Evolutionary conservation across 2,113 vertebrate genomes (phyloP).

Genomic region (Thamnaconus septentrionalis): DNA sequence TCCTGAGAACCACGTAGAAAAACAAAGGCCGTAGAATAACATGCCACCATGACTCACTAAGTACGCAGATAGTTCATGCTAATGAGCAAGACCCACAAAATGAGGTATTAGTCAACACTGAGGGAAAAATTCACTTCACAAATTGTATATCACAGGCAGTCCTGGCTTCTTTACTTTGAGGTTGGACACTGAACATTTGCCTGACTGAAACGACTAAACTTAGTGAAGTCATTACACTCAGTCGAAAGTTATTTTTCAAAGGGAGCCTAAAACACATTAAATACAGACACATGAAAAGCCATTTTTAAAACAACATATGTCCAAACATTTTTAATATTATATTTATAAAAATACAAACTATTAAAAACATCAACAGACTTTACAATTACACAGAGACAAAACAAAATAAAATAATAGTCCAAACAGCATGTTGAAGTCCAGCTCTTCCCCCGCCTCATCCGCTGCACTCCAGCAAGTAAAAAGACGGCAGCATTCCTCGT

Average conservation of each 20-base stretch:
- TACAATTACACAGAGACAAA: constrained; percentile 7
- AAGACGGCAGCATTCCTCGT: constrained; percentile 60
- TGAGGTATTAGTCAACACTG: not conserved
- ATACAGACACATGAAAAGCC: too few relatives aligned
- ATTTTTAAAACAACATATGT: too few relatives aligned
- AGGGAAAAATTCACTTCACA: not conserved
- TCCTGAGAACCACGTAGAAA: fast-evolving
- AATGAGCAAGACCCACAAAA: too few relatives aligned
- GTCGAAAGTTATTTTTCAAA: not conserved
- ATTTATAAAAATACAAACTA: constrained; percentile 22
- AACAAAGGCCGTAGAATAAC: not conserved
- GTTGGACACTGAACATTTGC: not conserved
- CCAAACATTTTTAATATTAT: constrained; percentile 28
- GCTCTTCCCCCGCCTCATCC: constrained; percentile 1
- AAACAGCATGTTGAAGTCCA: not conserved
- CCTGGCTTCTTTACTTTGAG: not conserved
- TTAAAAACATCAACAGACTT: constrained; percentile 28
- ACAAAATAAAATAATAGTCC: not conserved
- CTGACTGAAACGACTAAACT: not conserved
- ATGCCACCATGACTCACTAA: constrained; percentile 1
- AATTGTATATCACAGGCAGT: not conserved
- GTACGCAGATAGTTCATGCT: not conserved
- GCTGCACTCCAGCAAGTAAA: constrained; percentile 12
- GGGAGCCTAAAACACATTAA: not conserved
- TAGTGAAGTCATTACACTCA: not conserved